Conservation (phyloP, 2,113 vertebrate species). For the Crotalus tigris region DNA sequence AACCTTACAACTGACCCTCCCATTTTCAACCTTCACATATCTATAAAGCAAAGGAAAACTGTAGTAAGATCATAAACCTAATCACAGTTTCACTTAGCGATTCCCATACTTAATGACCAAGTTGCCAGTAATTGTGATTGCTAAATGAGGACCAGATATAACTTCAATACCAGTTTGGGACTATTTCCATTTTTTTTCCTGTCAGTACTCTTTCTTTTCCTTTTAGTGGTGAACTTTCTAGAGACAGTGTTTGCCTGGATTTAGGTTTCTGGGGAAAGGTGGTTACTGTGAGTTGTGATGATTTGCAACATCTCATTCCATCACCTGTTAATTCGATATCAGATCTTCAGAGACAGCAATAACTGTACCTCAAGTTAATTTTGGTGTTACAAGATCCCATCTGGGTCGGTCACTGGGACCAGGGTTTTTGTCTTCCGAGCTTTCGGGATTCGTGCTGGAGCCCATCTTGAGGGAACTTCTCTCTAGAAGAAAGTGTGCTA, state of each 20-base stretch:
- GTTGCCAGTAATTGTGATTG: neutral
- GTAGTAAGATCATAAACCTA: neutral
- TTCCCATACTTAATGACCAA: neutral
- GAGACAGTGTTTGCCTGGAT: neutral
- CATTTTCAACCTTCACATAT: neutral
- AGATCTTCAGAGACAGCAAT: neutral
- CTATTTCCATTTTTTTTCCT: neutral
- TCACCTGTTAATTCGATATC: neutral
- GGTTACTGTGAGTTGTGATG: neutral
- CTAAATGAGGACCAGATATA: neutral
- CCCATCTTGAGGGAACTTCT: too few species aligned
- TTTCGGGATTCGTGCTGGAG: too few species aligned
- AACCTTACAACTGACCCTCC: neutral
- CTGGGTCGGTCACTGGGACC: too few species aligned
- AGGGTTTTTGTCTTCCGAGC: too few species aligned
- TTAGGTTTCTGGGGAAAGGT: too few species aligned
- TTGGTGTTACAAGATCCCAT: too few species aligned
- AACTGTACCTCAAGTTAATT: neutral
- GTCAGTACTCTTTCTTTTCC: neutral
- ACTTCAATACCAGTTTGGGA: neutral
- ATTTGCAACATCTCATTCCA: neutral
- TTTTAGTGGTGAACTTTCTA: neutral
- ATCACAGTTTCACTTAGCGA: neutral
- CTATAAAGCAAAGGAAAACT: neutral
- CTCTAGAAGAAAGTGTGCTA: too few species aligned